Conservation (phyloP, 2,797 vertebrate species). For the Galagoides demidoff region DNA sequence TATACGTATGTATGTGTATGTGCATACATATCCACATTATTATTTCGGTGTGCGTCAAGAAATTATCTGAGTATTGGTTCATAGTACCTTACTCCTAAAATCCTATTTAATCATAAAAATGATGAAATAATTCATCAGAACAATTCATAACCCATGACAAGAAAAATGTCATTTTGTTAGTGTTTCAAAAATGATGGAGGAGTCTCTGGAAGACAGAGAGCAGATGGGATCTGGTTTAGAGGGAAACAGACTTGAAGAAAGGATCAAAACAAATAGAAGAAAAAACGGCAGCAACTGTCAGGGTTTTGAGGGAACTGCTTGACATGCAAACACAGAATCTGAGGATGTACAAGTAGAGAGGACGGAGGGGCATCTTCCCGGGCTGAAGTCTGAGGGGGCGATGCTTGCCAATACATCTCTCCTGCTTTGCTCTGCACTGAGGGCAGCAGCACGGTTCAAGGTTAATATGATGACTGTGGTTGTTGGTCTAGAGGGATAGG, state of each 20-base stretch:
- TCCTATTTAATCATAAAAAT: background rate
- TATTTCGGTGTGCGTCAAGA: background rate
- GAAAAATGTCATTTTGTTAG: background rate
- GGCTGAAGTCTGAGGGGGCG: background rate
- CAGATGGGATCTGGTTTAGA: background rate
- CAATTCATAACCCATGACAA: background rate
- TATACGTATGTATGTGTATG: background rate
- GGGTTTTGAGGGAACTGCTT: background rate
- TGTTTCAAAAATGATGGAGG: background rate
- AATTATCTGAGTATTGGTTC: background rate
- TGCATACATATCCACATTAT: background rate
- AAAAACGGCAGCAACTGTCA: background rate
- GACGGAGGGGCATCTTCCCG: background rate
- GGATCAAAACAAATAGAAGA: background rate
- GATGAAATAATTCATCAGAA: background rate
- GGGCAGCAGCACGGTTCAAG: background rate
- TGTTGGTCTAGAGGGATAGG: background rate
- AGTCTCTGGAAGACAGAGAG: background rate
- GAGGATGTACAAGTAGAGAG: background rate
- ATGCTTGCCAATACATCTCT: background rate
- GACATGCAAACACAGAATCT: background rate
- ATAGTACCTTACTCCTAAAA: background rate
- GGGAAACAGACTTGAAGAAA: background rate
- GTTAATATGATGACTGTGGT: background rate
- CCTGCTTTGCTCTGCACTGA: background rate